A percentile compares a stretch with the other conserved stretches of the same genome.
Conservation (phyloP, 1,140 invertebrate species). For the Drosophila mayri region DNA sequence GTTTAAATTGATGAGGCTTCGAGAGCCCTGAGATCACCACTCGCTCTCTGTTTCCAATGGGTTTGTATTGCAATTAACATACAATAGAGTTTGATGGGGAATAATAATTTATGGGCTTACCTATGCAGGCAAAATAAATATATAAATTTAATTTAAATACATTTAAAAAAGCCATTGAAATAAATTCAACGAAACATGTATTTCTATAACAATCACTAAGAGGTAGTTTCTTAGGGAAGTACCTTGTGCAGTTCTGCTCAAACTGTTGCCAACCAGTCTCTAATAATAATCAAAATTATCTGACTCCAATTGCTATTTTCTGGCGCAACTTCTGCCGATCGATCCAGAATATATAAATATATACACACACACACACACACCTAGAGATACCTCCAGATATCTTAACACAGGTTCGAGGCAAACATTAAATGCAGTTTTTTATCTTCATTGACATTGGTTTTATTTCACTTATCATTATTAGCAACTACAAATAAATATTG, state of each 20-base stretch:
- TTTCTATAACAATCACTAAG: too few relatives aligned
- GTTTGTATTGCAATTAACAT: not conserved
- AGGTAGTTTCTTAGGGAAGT: too few relatives aligned
- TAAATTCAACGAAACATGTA: too few relatives aligned
- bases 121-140: not conserved
- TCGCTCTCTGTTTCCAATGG: not conserved
- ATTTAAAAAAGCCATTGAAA: too few relatives aligned
- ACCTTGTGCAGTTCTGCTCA: too few relatives aligned
- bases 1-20: conserved; percentile 11
- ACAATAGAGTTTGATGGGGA: not conserved
- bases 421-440: conserved; percentile 15
- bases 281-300: not conserved
- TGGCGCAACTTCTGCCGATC: not conserved
- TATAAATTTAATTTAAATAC: too few relatives aligned
- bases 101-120: too few relatives aligned
- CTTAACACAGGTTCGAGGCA: not conserved
- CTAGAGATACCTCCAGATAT: too few relatives aligned
- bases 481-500: conserved; percentile 44
- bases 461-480: conserved; percentile 36
- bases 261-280: not conserved
- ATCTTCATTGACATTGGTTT: conserved; percentile 33
- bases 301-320: not conserved
- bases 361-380: not conserved
- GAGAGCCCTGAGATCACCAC: not conserved
- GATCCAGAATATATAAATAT: not conserved